Base-by-base conservation (phyloP, 2,113 vertebrate species). In the Arenaria interpres region DNA sequence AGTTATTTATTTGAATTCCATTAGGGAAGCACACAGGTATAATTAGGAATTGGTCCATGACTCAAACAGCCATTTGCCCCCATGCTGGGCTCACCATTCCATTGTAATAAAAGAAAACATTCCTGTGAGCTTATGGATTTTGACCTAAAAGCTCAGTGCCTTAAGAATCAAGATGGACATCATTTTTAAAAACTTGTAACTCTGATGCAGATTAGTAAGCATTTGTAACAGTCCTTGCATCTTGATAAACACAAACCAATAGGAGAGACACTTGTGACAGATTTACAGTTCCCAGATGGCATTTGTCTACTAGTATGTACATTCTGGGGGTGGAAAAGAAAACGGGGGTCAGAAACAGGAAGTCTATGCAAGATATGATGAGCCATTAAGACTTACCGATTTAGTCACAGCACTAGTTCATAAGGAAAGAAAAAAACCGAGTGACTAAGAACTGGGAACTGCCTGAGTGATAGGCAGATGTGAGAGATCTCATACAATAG, bases 1-100 rank as follows among this genome's bases (percentile, higher is more conserved):
- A 92, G 74, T 89, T 51, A 76, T 96, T 93, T 95, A 57, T 95
- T 69, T 96, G 85, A 91, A 96, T 96, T 90, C 91, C 92, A 96
- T 97, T 96, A 96, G 64, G 88, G 94, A 93, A 81, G 73, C 60
- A 89, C 88, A 67, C 51, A 71, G 73, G 75, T 89, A 82, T 74
- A 96, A 96, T 95, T 87, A 88, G 72, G 93, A 89, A 68, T 20
- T 39, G 68, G 86, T 67, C 93, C 69, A 24, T 18, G 72, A 64
- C 92, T 96, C 97, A 87, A 90, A 80, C 73, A 91, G 68, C 67
- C 59, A 60, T 56, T 96, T 93, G 83, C 46, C 63, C 69, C 66
- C 57, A 43, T 4, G 51, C 90, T 68, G 90, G 35, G 51, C 69
- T 73, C 85, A 46, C 77, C 35, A 25, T 43, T 75, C 74, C 37